Conservation (phyloP, 2,888 invertebrate genomes). For the Girardia tigrina region DNA sequence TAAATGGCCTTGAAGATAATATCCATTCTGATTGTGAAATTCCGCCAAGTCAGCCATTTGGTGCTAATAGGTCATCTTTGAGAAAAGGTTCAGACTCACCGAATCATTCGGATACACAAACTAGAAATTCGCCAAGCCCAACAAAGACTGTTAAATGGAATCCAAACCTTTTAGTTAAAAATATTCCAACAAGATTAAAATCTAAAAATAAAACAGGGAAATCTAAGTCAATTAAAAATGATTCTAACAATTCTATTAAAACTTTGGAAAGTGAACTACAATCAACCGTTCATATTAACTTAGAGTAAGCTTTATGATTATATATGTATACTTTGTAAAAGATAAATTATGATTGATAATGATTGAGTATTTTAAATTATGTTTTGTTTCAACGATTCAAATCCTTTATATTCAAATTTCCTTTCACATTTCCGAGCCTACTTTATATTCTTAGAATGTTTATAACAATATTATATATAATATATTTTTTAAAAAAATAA, state of each 20-base stretch:
- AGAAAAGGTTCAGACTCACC: background rate
- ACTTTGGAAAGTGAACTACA: no score
- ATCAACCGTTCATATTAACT: no score
- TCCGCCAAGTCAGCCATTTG: background rate
- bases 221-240: background rate
- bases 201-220: background rate
- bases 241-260: background rate
- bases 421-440: no score
- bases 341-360: no score
- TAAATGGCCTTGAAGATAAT: background rate
- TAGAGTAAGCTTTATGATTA: no score
- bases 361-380: no score
- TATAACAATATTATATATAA: no score
- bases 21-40: background rate
- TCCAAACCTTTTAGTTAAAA: background rate
- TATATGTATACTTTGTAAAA: no score
- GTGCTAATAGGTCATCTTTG: background rate
- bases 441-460: no score
- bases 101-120: background rate
- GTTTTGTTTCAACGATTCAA: no score
- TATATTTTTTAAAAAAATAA: no score
- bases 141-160: background rate
- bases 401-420: no score
- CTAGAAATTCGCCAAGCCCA: background rate
- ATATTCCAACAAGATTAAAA: background rate